These are phyloP conservation scores for Thereva unica DNA, from an alignment of 2,888 invertebrate species.

Conservation along the genomic window DNA sequence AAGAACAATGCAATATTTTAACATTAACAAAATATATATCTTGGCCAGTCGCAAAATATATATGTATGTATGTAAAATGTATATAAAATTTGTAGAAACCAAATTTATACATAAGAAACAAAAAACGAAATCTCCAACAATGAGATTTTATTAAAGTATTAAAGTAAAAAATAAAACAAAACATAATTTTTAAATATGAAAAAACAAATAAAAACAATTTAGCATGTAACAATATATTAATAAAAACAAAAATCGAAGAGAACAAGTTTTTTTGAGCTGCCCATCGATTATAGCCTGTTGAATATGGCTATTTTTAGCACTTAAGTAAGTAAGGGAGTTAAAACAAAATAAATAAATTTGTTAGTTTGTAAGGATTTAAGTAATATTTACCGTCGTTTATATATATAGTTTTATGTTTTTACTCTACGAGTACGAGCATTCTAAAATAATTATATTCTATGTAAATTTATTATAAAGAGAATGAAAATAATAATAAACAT, in stretches of 20 bases:
- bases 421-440: constrained; percentile 13
- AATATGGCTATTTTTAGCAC: constrained; percentile 23
- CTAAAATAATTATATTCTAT: constrained; percentile 20
- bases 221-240: constrained; percentile 1
- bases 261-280: constrained; percentile 26
- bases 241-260: constrained; percentile 17
- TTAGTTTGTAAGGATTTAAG: constrained; percentile 10
- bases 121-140: too few relatives aligned
- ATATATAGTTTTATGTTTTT: constrained; percentile 15
- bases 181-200: too few relatives aligned
- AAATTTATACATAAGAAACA: too few relatives aligned
- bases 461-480: not conserved
- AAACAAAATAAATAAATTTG: constrained; percentile 5
- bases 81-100: too few relatives aligned
- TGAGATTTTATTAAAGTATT: too few relatives aligned
- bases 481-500: constrained; percentile 27
- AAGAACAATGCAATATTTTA: constrained; percentile 34
- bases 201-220: constrained; percentile 7
- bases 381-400: constrained; percentile 9
- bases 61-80: too few relatives aligned
- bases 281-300: constrained; percentile 24
- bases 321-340: constrained; percentile 21
- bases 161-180: too few relatives aligned
- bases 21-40: constrained; percentile 14
- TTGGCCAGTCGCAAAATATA: too few relatives aligned